These are phyloP conservation scores for Thryonomys swinderianus DNA, from an alignment of 2,113 vertebrate genomes.

Conservation along the genomic window DNA sequence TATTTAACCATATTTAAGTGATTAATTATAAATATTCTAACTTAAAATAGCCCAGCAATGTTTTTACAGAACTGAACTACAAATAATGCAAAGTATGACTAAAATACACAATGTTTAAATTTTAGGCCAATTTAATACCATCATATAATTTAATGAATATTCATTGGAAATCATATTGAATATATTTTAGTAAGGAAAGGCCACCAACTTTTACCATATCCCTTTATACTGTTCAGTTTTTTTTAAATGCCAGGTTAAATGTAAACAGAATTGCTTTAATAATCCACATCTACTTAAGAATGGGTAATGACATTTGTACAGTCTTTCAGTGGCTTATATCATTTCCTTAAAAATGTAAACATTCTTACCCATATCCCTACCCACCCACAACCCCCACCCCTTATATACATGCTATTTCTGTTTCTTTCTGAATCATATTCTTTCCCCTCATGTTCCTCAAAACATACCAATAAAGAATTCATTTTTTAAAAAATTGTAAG, in stretches of 20 bases:
- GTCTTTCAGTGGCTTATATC: conserved; percentile 13
- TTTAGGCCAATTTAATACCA: conserved; percentile 28
- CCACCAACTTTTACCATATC: background rate
- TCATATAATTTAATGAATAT: conserved; percentile 6
- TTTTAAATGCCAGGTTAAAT: conserved; percentile 20
- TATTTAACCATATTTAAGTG: background rate
- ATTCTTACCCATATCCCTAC: too few species aligned
- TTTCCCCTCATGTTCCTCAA: too few species aligned
- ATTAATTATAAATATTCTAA: background rate
- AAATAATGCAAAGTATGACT: background rate
- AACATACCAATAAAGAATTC: too few species aligned
- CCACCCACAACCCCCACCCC: too few species aligned
- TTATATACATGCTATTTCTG: too few species aligned
- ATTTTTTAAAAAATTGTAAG: conserved; percentile 58
- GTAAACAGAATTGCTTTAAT: conserved; percentile 42
- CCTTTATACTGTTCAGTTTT: conserved; percentile 1
- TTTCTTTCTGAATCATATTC: too few species aligned
- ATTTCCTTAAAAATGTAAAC: conserved; percentile 54
- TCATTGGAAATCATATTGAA: background rate
- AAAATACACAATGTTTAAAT: conserved; percentile 34
- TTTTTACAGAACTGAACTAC: background rate
- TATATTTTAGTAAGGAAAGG: conserved; percentile 41
- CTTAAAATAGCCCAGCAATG: conserved; percentile 10
- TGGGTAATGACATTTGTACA: conserved; percentile 37
- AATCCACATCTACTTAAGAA: conserved; percentile 53